Evolutionary conservation across 2,888 invertebrate genomes (phyloP).

Genomic region (Nebria brevicollis): DNA sequence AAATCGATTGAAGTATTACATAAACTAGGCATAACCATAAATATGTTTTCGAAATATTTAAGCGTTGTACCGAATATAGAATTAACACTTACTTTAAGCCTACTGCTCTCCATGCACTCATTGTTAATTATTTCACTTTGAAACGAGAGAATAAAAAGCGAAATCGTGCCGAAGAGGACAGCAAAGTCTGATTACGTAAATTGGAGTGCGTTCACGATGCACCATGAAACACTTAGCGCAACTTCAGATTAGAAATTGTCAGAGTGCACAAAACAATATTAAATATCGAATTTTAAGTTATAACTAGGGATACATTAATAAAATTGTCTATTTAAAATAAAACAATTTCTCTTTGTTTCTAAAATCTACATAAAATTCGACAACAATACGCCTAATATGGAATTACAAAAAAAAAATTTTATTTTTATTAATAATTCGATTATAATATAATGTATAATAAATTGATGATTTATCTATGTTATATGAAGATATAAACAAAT

Average conservation of each 20-base stretch:
- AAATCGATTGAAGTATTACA: slow-evolving; percentile 40
- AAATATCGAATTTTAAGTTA: not conserved
- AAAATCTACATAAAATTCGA: not conserved
- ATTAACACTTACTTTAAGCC: slow-evolving; percentile 79
- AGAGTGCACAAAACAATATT: too few species aligned
- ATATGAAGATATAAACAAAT: not conserved
- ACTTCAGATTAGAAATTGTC: not conserved
- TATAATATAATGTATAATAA: not conserved
- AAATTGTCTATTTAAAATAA: not conserved
- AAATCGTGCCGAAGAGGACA: slow-evolving; percentile 19
- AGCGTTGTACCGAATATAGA: too few species aligned
- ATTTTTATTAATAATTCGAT: not conserved
- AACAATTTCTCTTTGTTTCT: not conserved
- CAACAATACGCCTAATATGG: not conserved
- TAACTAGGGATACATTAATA: not conserved
- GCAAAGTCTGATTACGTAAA: slow-evolving; percentile 37
- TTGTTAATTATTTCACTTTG: slow-evolving; percentile 59
- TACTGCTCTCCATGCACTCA: slow-evolving; percentile 86
- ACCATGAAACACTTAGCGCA: not conserved
- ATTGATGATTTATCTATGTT: not conserved
- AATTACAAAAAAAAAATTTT: not conserved
- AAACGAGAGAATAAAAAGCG: slow-evolving; percentile 5
- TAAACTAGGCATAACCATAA: not conserved
- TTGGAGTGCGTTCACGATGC: slow-evolving; percentile 15
- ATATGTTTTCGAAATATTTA: not conserved